Percentiles rank a stretch among this genome's conserved stretches.
Conservation (phyloP, 2,113 vertebrate species). For the Choloepus hoffmanni region DNA sequence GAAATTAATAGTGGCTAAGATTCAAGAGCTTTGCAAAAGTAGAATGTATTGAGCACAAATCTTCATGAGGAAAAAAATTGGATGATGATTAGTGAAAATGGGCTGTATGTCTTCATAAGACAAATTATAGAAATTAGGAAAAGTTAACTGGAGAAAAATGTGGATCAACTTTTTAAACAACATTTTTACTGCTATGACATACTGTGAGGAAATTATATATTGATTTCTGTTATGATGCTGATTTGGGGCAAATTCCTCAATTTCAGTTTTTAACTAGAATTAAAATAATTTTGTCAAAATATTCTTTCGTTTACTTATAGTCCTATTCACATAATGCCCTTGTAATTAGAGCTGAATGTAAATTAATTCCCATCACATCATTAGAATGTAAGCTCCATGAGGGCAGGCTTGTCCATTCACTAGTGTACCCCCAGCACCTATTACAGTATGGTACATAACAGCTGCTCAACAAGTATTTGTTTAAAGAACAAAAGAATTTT, state of each 20-base stretch:
- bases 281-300: conserved; percentile 35
- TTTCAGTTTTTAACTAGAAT: conserved; percentile 51
- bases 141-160: background rate
- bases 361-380: fast-evolving
- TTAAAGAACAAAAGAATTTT: background rate
- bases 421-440: background rate
- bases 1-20: background rate
- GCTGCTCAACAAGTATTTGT: background rate
- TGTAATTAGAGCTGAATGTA: background rate
- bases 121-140: background rate
- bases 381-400: background rate
- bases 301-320: background rate
- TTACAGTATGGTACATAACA: fast-evolving
- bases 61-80: background rate
- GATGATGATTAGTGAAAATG: background rate
- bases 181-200: background rate
- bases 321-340: background rate
- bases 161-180: background rate
- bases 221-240: conserved; percentile 11
- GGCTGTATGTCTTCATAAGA: background rate
- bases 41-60: background rate
- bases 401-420: background rate
- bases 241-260: conserved; percentile 14
- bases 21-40: background rate
- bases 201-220: background rate